These are phyloP conservation scores for Thyatira batis DNA, from an alignment of 2,888 invertebrate genomes.

Conservation along the genomic window DNA sequence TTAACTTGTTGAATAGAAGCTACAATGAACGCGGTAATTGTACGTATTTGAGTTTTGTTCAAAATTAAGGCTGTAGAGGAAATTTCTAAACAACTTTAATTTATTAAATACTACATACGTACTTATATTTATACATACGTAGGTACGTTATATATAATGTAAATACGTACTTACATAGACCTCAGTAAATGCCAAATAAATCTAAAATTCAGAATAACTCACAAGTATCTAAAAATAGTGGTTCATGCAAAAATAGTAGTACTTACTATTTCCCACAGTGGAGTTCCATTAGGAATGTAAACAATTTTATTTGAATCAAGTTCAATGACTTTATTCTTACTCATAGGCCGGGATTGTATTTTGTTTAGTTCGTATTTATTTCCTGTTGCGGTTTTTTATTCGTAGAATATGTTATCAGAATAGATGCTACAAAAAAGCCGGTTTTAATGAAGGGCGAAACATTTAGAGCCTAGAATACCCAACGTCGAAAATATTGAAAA, in stretches of 20 bases:
- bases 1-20: not conserved
- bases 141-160: no score
- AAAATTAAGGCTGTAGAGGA: not conserved
- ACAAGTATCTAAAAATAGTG: slow-evolving; percentile 24
- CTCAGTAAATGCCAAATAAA: not conserved
- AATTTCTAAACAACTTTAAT: not conserved
- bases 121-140: no score
- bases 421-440: no score
- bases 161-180: no score
- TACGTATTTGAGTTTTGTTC: not conserved
- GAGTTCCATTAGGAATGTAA: slow-evolving; percentile 36
- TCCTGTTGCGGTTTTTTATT: not conserved
- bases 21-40: not conserved
- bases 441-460: no score
- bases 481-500: no score
- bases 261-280: slow-evolving; percentile 35
- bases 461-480: no score
- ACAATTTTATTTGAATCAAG: slow-evolving; percentile 42
- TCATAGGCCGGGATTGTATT: not conserved
- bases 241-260: slow-evolving; percentile 36
- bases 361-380: not conserved
- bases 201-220: slow-evolving; percentile 14
- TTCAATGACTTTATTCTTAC: slow-evolving; percentile 37
- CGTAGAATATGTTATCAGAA: no score
- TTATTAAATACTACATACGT: no score